Evolutionary conservation across 2,797 vertebrate species (phyloP).

Genomic region (Gymnopithys bicolor): DNA sequence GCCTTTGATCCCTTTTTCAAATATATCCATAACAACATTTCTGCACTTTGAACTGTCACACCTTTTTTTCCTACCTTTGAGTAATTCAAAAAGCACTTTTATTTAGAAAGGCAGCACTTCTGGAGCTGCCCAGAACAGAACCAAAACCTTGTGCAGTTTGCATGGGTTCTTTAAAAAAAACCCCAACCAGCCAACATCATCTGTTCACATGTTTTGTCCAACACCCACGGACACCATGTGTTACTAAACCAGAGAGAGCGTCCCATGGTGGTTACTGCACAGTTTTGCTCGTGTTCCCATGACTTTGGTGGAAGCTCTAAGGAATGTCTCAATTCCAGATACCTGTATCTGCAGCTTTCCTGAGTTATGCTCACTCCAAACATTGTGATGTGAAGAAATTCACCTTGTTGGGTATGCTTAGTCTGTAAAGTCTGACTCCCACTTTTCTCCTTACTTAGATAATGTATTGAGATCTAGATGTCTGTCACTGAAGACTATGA

Average conservation of each 20-base stretch:
- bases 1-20: not conserved
- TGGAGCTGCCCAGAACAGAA: not conserved
- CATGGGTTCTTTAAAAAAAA: not conserved
- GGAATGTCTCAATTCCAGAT: not conserved
- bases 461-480: not conserved
- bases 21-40: not conserved
- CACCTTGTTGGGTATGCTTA: not conserved
- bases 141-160: not conserved
- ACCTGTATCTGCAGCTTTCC: not conserved
- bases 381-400: not conserved
- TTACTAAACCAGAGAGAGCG: not conserved
- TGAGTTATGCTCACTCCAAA: not conserved
- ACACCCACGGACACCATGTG: not conserved
- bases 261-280: not conserved
- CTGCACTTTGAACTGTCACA: not conserved
- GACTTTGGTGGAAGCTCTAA: not conserved
- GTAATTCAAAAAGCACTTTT: not conserved
- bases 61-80: not conserved
- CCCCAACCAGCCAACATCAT: not conserved
- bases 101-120: not conserved
- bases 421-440: not conserved
- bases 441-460: not conserved
- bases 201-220: not conserved
- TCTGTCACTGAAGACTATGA: not conserved
- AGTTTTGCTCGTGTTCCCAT: not conserved